Evolutionary conservation across 2,797 vertebrate genomes (phyloP).

Genomic region (Loris lydekkerianus): DNA sequence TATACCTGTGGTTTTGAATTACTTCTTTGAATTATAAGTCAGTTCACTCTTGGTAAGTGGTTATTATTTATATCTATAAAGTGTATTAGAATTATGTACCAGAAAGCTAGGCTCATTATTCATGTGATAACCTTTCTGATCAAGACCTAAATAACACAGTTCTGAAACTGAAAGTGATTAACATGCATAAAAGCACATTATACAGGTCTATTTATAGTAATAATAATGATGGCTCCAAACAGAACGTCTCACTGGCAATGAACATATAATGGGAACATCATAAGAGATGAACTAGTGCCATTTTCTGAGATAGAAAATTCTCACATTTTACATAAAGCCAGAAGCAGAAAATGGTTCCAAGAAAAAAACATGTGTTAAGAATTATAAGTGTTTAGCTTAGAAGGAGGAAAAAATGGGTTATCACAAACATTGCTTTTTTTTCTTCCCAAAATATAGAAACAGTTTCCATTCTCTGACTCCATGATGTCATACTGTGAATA

Average conservation of each 20-base stretch:
- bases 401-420: conserved; percentile 60
- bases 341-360: conserved; percentile 77
- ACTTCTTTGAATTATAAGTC: not conserved
- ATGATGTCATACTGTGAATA: conserved; percentile 69
- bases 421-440: conserved; percentile 71
- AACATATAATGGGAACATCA: conserved; percentile 41
- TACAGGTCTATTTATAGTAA: conserved; percentile 40
- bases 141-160: conserved; percentile 37
- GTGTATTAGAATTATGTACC: conserved; percentile 48
- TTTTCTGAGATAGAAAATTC: conserved; percentile 67
- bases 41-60: conserved; percentile 4
- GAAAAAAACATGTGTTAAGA: conserved; percentile 71
- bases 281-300: conserved; percentile 27
- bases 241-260: conserved; percentile 46
- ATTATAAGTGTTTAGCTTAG: conserved; percentile 67
- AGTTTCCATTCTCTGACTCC: conserved; percentile 62
- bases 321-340: conserved; percentile 70
- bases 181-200: conserved; percentile 2
- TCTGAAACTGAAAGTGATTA: conserved; percentile 65
- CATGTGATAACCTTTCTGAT: conserved; percentile 46
- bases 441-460: conserved; percentile 66
- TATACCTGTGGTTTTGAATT: conserved; percentile 54
- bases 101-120: conserved; percentile 55
- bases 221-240: not conserved
- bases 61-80: conserved; percentile 34